Evolutionary conservation across 2,888 invertebrate genomes (phyloP), one percentile per base, ranked within the genome.

Genomic region (Amphipyra tragopoginis): DNA sequence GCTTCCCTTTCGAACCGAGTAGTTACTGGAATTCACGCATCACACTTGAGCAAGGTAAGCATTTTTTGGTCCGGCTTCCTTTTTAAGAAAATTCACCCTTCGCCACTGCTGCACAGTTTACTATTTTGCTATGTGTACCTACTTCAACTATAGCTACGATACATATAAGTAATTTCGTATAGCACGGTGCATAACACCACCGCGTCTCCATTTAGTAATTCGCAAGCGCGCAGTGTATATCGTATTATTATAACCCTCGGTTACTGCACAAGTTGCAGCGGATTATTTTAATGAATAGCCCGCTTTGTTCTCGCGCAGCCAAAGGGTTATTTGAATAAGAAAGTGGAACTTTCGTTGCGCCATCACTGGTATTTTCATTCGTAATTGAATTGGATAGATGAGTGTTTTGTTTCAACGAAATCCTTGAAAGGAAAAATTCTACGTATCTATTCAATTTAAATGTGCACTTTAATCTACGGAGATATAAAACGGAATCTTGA

Each of bases 291-390:
- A 93, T 90, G 90, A 92, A 91, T 86, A 88, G 81, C 86, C 80
- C 81, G 84, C 91, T 92, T 93, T 92, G 91, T 92, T 92, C 76
- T 72, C 75, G 79, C 79, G 81, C 82, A 82, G 73, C 82, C 79
- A 84, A 88, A 88, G 88, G 88, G 86, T 87, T 91, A 90, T 92
- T 92, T 91, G 89, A 90, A 92, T 91, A 93, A 90, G 90, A 91
- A 92, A 91, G 89, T 89, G 80, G 85, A 88, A 90, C 89, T 89
- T 89, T 88, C 87, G 65, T 86, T 83, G 81, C 81, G 61, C 75
- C 73, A 83, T 74, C 72, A 75, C 81, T 80, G 82, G 85, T 88
- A 86, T 91, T 91, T 92, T 90, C 87, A 86, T 91, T 88, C 66
- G 87, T 92, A 93, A 93, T 93, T 91, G 91, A 91, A 93, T 92